Base-by-base conservation (phyloP, 2,888 invertebrate genomes). In the Pogonocherus hispidulus region DNA sequence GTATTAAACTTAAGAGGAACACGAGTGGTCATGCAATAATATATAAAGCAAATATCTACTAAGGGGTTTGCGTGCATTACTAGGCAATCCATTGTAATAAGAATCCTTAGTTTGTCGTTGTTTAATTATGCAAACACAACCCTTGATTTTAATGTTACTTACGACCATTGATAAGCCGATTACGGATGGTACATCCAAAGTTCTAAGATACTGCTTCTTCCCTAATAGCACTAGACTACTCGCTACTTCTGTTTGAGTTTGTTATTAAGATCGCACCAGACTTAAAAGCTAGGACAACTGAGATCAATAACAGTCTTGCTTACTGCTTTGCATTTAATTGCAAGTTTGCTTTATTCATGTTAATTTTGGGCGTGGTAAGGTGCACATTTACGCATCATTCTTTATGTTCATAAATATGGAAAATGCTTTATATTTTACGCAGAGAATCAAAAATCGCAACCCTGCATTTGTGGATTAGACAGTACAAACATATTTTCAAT, bases 131-230 rank as follows among this genome's bases (percentile, higher is more conserved):
- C 68, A 69, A 70, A 70, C 68, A 71, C 57, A 71, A 74, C 72
- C 72, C 71, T 72, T 73, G 69, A 76, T 79, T 77, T 78, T 76
- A 77, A 78, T 75, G 73, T 78, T 79, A 77, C 76, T 76, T 77
- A 76, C 76, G 75, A 70, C 76, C 75, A 77, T 76, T 71, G 69
- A 76, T 80, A 80, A 81, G 77, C 78, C 77, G 79, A 79, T 81
- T 81, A 81, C 67, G 72, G 69, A 76, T 75, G 76, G 80, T 80
- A 77, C 78, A 81, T 79, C 75, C 73, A 68, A 76, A 73, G 71
- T 67, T 72, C 72, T 74, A 77, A 78, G 80, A 78, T 72, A 74
- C 65, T 79, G 73, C 66, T 75, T 74, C 74, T 71, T 71, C 73
- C 71, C 71, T 75, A 76, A 74, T 72, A 67, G 73, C 73, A 67